A percentile compares a stretch with the other conserved stretches of the same genome.
phyloP scores from a whole-genome alignment of 2,113 vertebrate genomes.

The Sander vitreus region DNA sequence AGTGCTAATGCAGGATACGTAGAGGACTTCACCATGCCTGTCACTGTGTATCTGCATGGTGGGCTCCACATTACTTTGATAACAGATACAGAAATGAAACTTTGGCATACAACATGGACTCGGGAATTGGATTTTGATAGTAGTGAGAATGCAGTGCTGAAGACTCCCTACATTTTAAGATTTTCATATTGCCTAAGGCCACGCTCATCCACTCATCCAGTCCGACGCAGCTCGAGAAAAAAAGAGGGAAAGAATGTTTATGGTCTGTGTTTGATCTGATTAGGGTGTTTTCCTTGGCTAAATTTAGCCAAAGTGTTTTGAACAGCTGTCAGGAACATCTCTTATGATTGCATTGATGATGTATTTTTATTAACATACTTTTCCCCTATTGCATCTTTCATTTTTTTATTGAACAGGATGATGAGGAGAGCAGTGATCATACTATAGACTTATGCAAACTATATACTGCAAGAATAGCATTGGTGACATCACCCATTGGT shows the following conservation, averaged over 20 bases:
- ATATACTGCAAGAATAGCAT: too few species aligned
- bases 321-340: slow-evolving; percentile 34
- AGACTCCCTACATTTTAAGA: slow-evolving; percentile 13
- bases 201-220: slow-evolving; percentile 24
- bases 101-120: slow-evolving; percentile 15
- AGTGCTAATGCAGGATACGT: slow-evolving; percentile 9
- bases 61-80: slow-evolving; percentile 12
- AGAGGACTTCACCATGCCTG: neutral
- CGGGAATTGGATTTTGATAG: slow-evolving; percentile 17
- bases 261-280: slow-evolving; percentile 44
- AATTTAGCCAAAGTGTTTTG: slow-evolving; percentile 31
- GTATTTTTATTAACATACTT: slow-evolving; percentile 32
- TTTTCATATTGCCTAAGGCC: slow-evolving; percentile 43
- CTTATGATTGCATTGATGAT: slow-evolving; percentile 45
- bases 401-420: neutral
- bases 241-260: slow-evolving; percentile 10
- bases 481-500: too few species aligned
- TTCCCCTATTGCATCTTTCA: neutral
- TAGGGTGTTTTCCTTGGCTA: slow-evolving; percentile 25
- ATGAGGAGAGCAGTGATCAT: neutral
- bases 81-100: slow-evolving; percentile 25
- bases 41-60: slow-evolving; percentile 23
- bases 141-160: neutral
- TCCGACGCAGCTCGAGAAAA: slow-evolving; percentile 8
- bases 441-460: neutral